Conservation (phyloP, 2,888 invertebrate species). For the Acheta domesticus region DNA sequence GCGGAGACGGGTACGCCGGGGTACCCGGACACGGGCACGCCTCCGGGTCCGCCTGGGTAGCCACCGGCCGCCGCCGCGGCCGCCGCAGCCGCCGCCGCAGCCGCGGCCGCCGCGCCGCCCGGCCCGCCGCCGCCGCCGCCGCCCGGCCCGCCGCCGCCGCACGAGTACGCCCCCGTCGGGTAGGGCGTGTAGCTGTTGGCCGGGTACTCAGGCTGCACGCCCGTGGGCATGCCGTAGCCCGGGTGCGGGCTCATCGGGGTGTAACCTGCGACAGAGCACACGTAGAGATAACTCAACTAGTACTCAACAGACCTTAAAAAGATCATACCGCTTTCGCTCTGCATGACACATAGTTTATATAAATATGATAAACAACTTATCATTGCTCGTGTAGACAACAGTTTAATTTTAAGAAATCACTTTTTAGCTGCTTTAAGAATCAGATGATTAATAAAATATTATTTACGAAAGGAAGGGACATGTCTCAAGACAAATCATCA, state of each 20-base stretch:
- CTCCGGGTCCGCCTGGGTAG: slow-evolving; percentile 53
- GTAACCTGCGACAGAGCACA: slow-evolving; percentile 59
- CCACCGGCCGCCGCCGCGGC: slow-evolving; percentile 49
- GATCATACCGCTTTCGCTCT: too few relatives aligned
- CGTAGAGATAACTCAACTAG: too few relatives aligned
- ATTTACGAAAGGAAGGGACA: slow-evolving; percentile 23
- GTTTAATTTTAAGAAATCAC: too few relatives aligned
- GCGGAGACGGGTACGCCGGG: slow-evolving; percentile 44
- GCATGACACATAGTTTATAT: too few relatives aligned
- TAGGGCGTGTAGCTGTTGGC: slow-evolving; percentile 69
- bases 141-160: slow-evolving; percentile 47
- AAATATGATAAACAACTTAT: too few relatives aligned
- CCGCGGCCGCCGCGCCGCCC: slow-evolving; percentile 25
- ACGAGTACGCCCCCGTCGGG: slow-evolving; percentile 60
- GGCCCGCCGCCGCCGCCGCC: slow-evolving; percentile 43
- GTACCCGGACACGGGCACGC: slow-evolving; percentile 39
- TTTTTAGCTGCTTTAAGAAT: too few relatives aligned
- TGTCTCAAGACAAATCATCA: slow-evolving; percentile 26
- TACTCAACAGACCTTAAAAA: too few relatives aligned
- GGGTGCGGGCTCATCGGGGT: slow-evolving; percentile 82
- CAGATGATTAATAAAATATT: background rate
- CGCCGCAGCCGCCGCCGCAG: slow-evolving; percentile 47
- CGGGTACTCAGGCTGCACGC: slow-evolving; percentile 72
- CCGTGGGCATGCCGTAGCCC: slow-evolving; percentile 68
- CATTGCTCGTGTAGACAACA: too few relatives aligned